Evolutionary conservation across 2,888 invertebrate species (phyloP).

Genomic region (Eulithis testata): DNA sequence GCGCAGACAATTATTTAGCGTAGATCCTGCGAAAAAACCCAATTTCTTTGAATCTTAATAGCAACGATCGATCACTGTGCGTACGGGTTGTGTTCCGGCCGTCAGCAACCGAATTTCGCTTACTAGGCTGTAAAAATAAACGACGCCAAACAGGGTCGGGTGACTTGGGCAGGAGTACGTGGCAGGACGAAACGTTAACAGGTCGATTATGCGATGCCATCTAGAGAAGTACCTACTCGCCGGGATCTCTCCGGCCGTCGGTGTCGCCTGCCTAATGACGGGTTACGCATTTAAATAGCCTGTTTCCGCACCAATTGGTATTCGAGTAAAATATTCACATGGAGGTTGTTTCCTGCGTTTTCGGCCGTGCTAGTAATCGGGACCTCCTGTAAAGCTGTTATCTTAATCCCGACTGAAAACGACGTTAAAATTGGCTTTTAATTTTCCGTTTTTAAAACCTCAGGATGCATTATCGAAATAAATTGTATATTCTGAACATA

Average conservation of each 20-base stretch:
- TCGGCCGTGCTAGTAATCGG: slow-evolving; percentile 42
- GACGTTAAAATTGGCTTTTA: background rate
- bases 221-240: slow-evolving; percentile 54
- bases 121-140: slow-evolving; percentile 69
- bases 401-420: background rate
- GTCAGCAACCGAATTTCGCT: slow-evolving; percentile 53
- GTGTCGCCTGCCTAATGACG: slow-evolving; percentile 73
- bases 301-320: slow-evolving; percentile 68
- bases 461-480: slow-evolving; percentile 10
- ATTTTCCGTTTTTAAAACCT: background rate
- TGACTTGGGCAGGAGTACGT: slow-evolving; percentile 42
- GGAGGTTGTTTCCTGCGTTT: slow-evolving; percentile 58
- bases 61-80: slow-evolving; percentile 38
- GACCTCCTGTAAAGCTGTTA: background rate
- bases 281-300: slow-evolving; percentile 81
- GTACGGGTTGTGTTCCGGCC: slow-evolving; percentile 33
- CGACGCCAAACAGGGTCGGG: slow-evolving; percentile 58
- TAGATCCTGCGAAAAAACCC: slow-evolving; percentile 24
- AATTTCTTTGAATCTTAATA: slow-evolving; percentile 33
- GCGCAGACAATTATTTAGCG: slow-evolving; percentile 21
- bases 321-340: slow-evolving; percentile 62
- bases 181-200: slow-evolving; percentile 70
- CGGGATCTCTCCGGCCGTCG: slow-evolving; percentile 55
- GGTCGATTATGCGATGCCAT: slow-evolving; percentile 78
- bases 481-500: slow-evolving; percentile 53